A percentile compares a stretch with the other conserved stretches of the same genome.
phyloP scores from a whole-genome alignment of 2,888 invertebrate genomes.

The Heliconius charithonia region DNA sequence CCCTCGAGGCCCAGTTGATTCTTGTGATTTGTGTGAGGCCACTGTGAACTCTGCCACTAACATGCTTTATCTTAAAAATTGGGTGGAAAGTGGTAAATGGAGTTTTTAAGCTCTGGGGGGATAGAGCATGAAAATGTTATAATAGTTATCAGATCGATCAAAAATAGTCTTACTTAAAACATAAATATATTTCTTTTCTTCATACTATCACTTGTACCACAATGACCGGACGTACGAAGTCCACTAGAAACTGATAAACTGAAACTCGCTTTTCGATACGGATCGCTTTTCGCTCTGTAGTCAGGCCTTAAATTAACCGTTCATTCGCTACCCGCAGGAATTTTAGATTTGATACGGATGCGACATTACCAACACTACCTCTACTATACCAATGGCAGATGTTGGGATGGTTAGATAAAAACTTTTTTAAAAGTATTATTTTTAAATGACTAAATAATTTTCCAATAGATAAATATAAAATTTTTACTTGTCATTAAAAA shows the following conservation, averaged over 20 bases:
- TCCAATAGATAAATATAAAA: too few relatives aligned
- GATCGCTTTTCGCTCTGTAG: slow-evolving; percentile 72
- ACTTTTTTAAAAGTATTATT: background rate
- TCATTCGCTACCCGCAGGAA: slow-evolving; percentile 78
- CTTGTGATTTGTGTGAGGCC: too few relatives aligned
- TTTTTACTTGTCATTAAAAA: too few relatives aligned
- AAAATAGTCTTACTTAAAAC: too few relatives aligned
- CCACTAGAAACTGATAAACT: slow-evolving; percentile 82
- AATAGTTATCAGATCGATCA: too few relatives aligned
- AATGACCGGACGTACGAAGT: slow-evolving; percentile 68
- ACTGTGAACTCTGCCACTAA: too few relatives aligned
- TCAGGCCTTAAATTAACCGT: slow-evolving; percentile 78
- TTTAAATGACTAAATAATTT: background rate
- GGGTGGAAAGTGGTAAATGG: too few relatives aligned
- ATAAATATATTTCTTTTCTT: background rate
- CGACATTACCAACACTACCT: slow-evolving; percentile 61
- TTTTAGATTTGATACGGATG: slow-evolving; percentile 80
- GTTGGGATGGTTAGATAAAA: slow-evolving; percentile 21
- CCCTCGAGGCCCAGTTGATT: too few relatives aligned
- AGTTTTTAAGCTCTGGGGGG: too few relatives aligned
- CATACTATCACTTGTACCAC: slow-evolving; percentile 48
- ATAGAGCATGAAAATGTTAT: too few relatives aligned
- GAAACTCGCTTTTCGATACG: slow-evolving; percentile 77
- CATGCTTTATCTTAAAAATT: too few relatives aligned
- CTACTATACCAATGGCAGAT: slow-evolving; percentile 25